Conservation (phyloP, 2,113 vertebrate genomes). For the Danionella cerebrum region DNA sequence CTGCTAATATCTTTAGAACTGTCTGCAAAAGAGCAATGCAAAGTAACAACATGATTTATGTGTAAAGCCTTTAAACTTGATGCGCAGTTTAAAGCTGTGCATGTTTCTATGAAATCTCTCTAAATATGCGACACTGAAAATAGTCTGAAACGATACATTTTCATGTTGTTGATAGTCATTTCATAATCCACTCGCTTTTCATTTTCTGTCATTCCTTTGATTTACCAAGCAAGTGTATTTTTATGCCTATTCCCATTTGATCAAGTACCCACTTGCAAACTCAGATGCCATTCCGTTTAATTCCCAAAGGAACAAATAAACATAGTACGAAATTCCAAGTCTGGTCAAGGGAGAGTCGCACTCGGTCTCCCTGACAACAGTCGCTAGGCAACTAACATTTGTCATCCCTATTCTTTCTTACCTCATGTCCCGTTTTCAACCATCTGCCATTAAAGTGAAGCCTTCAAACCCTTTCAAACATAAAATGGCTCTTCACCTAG, state of each 20-base stretch:
- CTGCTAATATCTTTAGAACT: too few relatives aligned
- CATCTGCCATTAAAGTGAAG: slow-evolving; percentile 39
- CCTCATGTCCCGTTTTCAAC: slow-evolving; percentile 38
- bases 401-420: slow-evolving; percentile 55
- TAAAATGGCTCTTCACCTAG: neutral
- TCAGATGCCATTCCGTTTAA: neutral
- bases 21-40: too few relatives aligned
- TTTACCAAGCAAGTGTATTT: neutral
- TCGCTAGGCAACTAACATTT: slow-evolving; percentile 68
- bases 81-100: neutral
- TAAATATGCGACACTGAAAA: neutral
- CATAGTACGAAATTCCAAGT: slow-evolving; percentile 49
- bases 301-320: slow-evolving; percentile 46
- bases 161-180: neutral
- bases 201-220: neutral
- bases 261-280: neutral
- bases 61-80: too few relatives aligned
- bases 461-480: slow-evolving; percentile 35
- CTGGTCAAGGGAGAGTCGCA: slow-evolving; percentile 60
- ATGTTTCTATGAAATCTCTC: neutral
- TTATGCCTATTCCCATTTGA: neutral
- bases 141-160: neutral
- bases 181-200: neutral
- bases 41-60: too few relatives aligned
- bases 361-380: slow-evolving; percentile 67